Evolutionary conservation across 2,888 invertebrate species (phyloP), one percentile per base, ranked within the genome.

Genomic region (Drosophila algonquin): DNA sequence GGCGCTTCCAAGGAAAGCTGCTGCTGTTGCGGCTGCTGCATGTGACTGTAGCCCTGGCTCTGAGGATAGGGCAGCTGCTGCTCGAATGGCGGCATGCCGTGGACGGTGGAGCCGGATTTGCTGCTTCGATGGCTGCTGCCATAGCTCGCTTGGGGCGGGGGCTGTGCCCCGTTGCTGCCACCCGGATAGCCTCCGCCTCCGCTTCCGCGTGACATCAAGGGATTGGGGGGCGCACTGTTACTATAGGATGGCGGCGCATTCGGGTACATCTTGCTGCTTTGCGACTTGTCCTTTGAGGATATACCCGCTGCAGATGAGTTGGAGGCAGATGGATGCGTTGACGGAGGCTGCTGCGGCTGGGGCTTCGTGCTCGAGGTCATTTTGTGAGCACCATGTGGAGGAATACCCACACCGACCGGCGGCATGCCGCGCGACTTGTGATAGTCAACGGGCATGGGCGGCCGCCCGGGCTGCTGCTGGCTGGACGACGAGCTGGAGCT

Each of bases 381-480:
- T 76, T 90, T 90, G 71, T 90, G 89, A 5, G 79, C 63, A 40
- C 73, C 79, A 16, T 90, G 87, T 6, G 82, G 65, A 12, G 81
- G 80, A 56, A 83, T 53, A 2, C 74, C 69, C 21, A 71, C 71
- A 16, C 73, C 56, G 4, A 75, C 84, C 0, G 89, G 87, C 35
- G 87, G 87, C 79, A 89, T 80, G 53, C 79, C 70, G 27, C 91
- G 89, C 30, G 92, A 80, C 24, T 92, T 92, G 60, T 92, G 92
- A 63, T 91, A 91, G 72, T 90, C 91, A 52, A 89, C 83, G 6
- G 89, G 82, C 77, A 85, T 74, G 2, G 86, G 73, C 18, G 82
- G 83, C 10, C 85, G 80, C 10, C 80, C 76, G 10, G 77, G 63
- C 51, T 77, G 72, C 16, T 83, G 67, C n/a, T 82, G 79, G 18